phyloP scores from a whole-genome alignment of 2,888 invertebrate genomes.

The Sepiola atlantica region DNA sequence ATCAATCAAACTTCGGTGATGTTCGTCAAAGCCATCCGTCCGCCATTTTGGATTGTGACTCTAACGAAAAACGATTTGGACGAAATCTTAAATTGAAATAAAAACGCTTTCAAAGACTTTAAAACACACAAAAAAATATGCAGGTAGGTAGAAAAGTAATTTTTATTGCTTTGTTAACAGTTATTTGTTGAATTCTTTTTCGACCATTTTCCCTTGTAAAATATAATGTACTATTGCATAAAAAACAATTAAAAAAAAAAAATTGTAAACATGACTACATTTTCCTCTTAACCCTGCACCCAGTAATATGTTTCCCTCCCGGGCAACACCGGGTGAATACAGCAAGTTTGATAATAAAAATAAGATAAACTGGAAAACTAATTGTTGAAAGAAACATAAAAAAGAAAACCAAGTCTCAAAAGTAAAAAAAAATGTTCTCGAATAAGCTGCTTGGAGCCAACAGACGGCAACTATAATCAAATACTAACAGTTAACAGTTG shows the following conservation, averaged over 20 bases:
- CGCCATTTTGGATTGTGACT: too few relatives aligned
- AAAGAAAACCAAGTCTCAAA: not conserved
- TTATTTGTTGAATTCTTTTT: too few relatives aligned
- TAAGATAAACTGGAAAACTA: not conserved
- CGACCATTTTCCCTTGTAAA: not conserved
- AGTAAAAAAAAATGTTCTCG: not conserved
- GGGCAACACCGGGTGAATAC: not conserved
- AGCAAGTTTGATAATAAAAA: not conserved
- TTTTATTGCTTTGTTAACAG: too few relatives aligned
- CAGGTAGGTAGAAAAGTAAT: too few relatives aligned
- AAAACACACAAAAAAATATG: too few relatives aligned
- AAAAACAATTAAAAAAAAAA: not conserved
- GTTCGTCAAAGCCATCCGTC: too few relatives aligned
- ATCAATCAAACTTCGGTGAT: too few relatives aligned
- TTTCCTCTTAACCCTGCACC: too few relatives aligned
- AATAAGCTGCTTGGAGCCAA: not conserved
- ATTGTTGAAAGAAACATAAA: not conserved
- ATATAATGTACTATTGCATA: not conserved
- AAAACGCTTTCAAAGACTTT: too few relatives aligned
- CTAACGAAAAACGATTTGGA: too few relatives aligned
- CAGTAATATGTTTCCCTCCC: too few relatives aligned
- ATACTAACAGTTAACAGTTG: not conserved
- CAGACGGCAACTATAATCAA: not conserved
- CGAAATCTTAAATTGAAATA: too few relatives aligned
- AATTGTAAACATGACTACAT: not conserved